These are phyloP conservation scores for Cephus spinipes DNA, from an alignment of 2,888 invertebrate genomes.

Conservation along the genomic window DNA sequence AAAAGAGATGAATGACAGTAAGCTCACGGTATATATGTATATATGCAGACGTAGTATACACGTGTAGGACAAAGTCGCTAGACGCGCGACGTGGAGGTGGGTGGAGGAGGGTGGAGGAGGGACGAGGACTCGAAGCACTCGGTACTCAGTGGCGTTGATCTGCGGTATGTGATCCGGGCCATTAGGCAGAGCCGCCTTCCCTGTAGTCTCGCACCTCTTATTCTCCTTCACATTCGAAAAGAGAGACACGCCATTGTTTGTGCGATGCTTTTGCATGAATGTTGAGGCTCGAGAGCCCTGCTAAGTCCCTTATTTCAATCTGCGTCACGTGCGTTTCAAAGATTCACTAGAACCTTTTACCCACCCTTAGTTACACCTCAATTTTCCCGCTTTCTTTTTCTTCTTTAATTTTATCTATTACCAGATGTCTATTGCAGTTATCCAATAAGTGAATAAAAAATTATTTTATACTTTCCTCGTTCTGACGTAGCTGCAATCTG, in stretches of 20 bases:
- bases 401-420: not conserved
- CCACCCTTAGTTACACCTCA: not conserved
- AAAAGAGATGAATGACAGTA: constrained; percentile 37
- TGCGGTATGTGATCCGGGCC: constrained; percentile 59
- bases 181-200: constrained; percentile 56
- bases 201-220: constrained; percentile 28
- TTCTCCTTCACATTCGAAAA: constrained; percentile 34
- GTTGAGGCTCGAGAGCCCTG: constrained; percentile 36
- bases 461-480: too few species aligned
- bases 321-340: constrained; percentile 60
- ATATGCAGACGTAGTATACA: not conserved
- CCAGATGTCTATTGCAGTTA: too few species aligned
- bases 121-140: constrained; percentile 26
- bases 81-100: constrained; percentile 1
- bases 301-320: constrained; percentile 60
- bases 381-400: not conserved
- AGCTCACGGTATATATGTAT: constrained; percentile 14
- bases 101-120: not conserved
- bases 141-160: constrained; percentile 41
- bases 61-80: not conserved
- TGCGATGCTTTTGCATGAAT: constrained; percentile 37
- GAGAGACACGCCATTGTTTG: constrained; percentile 39
- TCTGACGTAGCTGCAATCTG: too few species aligned
- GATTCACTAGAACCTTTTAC: constrained; percentile 39
- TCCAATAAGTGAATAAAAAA: too few species aligned